These are phyloP conservation scores for Paramormyrops hopkinsi DNA, from an alignment of 2,797 vertebrate species.

Conservation along the genomic window DNA sequence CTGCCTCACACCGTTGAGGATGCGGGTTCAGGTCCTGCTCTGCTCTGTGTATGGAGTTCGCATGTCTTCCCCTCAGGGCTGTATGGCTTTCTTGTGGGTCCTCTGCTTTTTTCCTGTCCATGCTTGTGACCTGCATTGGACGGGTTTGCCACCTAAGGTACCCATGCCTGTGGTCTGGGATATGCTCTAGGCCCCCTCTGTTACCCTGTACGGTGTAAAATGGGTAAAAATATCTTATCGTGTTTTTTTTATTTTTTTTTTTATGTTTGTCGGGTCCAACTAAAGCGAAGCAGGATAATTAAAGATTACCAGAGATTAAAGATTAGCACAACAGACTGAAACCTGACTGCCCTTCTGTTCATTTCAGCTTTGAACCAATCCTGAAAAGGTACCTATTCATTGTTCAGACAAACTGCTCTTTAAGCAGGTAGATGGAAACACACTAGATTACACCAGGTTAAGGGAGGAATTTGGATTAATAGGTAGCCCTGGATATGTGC, in stretches of 20 bases:
- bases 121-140: neutral
- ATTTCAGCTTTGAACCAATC: neutral
- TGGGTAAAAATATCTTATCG: neutral
- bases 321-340: neutral
- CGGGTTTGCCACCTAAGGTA: neutral
- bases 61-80: neutral
- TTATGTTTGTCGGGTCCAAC: neutral
- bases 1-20: neutral
- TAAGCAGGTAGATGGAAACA: neutral
- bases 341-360: neutral
- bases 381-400: neutral
- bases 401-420: neutral
- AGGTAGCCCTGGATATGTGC: neutral
- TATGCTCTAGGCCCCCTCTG: neutral
- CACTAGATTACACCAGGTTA: neutral
- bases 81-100: neutral
- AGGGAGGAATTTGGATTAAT: neutral
- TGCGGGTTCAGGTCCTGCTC: neutral
- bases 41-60: neutral
- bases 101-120: neutral
- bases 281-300: neutral
- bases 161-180: neutral
- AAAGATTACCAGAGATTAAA: neutral
- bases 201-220: neutral
- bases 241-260: neutral